Evolutionary conservation across 2,888 invertebrate genomes (phyloP).

Genomic region (Onchidella celtica): DNA sequence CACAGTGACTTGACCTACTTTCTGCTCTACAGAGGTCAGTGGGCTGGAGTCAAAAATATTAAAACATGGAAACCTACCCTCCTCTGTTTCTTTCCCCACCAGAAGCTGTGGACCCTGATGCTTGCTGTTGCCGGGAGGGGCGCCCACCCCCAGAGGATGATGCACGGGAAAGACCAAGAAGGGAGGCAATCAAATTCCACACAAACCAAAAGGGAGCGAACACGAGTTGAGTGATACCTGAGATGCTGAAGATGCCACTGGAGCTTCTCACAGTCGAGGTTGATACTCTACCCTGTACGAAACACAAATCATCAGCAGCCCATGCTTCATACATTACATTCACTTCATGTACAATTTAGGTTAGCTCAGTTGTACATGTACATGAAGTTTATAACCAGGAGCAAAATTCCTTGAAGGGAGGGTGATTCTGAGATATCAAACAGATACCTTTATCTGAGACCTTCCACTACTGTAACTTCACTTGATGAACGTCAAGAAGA

Average conservation of each 20-base stretch:
- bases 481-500: no score
- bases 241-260: constrained; percentile 40
- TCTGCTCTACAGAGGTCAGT: no score
- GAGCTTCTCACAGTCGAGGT: constrained; percentile 43
- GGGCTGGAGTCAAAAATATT: no score
- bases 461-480: no score
- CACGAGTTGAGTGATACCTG: constrained; percentile 78
- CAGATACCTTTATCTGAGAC: no score
- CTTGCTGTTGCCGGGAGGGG: not conserved
- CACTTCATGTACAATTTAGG: no score
- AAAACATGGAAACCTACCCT: constrained; percentile 23
- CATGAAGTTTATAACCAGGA: no score
- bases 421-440: constrained; percentile 23
- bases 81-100: constrained; percentile 51
- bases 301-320: no score
- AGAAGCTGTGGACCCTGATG: constrained; percentile 35
- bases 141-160: constrained; percentile 10
- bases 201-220: constrained; percentile 84
- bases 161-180: constrained; percentile 57
- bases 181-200: constrained; percentile 82
- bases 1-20: no score
- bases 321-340: no score
- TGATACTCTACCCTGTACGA: constrained; percentile 37
- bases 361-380: no score
- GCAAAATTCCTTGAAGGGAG: no score